A percentile compares a stretch with the other conserved stretches of the same genome.
These are phyloP conservation scores for Andrena bicolor DNA, from an alignment of 2,888 invertebrate species.

Conservation along the genomic window DNA sequence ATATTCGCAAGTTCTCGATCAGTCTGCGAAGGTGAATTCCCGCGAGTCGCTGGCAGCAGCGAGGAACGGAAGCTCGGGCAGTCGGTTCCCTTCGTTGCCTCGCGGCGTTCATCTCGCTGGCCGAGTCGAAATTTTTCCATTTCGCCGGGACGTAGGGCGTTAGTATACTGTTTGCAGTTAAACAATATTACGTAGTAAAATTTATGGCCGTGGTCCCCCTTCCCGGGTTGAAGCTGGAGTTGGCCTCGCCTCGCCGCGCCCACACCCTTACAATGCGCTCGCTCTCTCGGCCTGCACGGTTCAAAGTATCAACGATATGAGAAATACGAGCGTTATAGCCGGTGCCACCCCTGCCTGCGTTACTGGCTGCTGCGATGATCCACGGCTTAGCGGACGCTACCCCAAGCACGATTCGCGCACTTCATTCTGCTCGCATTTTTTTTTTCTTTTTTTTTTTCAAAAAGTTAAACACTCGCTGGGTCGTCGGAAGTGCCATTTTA, in stretches of 20 bases:
- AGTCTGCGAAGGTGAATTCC: background rate
- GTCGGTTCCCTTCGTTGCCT: background rate
- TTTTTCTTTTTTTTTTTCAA: constrained; percentile 4
- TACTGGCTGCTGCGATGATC: constrained; percentile 61
- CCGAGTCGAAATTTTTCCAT: constrained; percentile 72
- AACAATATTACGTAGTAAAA: constrained; percentile 84
- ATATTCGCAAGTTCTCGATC: background rate
- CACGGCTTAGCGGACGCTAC: constrained; percentile 70
- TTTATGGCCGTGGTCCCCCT: constrained; percentile 76
- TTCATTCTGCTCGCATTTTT: constrained; percentile 7
- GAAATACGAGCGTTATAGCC: constrained; percentile 82
- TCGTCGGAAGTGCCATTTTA: background rate
- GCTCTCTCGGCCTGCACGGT: constrained; percentile 51
- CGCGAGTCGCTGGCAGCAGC: background rate
- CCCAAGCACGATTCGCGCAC: constrained; percentile 40
- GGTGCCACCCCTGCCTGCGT: constrained; percentile 73
- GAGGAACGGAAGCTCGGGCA: background rate
- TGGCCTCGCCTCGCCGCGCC: constrained; percentile 44
- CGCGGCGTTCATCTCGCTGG: constrained; percentile 3
- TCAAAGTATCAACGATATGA: constrained; percentile 82
- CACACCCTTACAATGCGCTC: constrained; percentile 60
- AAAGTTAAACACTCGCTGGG: background rate
- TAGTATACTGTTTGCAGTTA: constrained; percentile 83
- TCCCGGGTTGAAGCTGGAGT: constrained; percentile 38
- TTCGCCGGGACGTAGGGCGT: constrained; percentile 66